phyloP scores from a whole-genome alignment of 2,888 invertebrate species.

The Watsonalla binaria region DNA sequence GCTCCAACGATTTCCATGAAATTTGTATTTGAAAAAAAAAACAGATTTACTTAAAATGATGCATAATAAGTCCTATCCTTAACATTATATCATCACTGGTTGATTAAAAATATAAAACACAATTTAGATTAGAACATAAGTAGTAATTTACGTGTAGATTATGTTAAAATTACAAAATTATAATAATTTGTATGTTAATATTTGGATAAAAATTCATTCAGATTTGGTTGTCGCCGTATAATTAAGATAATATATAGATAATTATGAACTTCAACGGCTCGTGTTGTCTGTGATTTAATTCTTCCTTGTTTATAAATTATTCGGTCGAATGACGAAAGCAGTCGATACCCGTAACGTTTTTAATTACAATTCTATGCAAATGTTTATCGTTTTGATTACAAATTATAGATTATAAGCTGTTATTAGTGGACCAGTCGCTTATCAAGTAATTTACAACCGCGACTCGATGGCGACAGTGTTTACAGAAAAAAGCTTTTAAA shows the following conservation, averaged over 20 bases:
- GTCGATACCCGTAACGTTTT: constrained; percentile 34
- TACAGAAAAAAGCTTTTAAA: neutral
- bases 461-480: neutral
- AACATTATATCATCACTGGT: neutral
- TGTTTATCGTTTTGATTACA: constrained; percentile 33
- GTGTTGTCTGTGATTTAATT: constrained; percentile 25
- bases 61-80: neutral
- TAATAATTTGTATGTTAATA: constrained; percentile 5
- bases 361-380: constrained; percentile 64
- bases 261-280: constrained; percentile 29
- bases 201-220: constrained; percentile 6
- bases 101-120: constrained; percentile 6
- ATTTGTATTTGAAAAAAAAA: neutral
- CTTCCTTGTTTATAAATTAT: constrained; percentile 20
- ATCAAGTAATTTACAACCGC: neutral
- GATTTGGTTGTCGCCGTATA: constrained; percentile 19
- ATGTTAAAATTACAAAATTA: constrained; percentile 5
- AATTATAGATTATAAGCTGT: constrained; percentile 15
- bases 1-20: no score
- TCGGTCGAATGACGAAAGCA: constrained; percentile 37
- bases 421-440: neutral
- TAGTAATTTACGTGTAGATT: neutral
- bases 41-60: neutral
- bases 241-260: constrained; percentile 28
- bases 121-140: constrained; percentile 3